These are phyloP conservation scores for Spodoptera picta DNA, from an alignment of 2,888 invertebrate genomes.

Conservation along the genomic window DNA sequence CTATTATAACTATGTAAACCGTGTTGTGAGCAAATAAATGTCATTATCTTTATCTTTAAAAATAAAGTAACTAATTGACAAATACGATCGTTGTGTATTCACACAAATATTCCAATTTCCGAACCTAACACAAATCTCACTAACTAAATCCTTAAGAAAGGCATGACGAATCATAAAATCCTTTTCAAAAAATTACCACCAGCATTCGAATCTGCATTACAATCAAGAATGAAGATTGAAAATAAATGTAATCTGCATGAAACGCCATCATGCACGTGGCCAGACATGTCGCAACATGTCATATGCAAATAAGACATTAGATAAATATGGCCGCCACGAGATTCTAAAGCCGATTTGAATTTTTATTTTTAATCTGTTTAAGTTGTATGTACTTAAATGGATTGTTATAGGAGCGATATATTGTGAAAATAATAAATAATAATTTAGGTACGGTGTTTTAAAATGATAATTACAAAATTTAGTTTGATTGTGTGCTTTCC, in stretches of 20 bases:
- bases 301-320: conserved; percentile 70
- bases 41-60: no score
- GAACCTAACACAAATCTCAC: no score
- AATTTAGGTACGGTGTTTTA: no score
- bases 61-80: no score
- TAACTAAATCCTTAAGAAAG: conserved; percentile 7
- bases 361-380: conserved; percentile 49
- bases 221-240: conserved; percentile 76
- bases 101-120: no score
- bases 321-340: conserved; percentile 65
- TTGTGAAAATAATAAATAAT: no score
- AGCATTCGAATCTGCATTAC: conserved; percentile 54
- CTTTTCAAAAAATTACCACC: conserved; percentile 35
- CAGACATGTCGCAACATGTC: conserved; percentile 56
- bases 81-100: no score
- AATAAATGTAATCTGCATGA: conserved; percentile 82
- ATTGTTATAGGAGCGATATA: neutral
- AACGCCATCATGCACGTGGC: conserved; percentile 72
- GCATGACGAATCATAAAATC: conserved; percentile 17
- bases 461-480: no score
- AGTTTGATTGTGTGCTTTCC: no score
- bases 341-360: conserved; percentile 53
- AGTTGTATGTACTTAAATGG: neutral
- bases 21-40: no score
- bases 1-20: no score